These are phyloP conservation scores for Papilio polyxenes DNA, from an alignment of 1,140 invertebrate species.

Conservation along the genomic window DNA sequence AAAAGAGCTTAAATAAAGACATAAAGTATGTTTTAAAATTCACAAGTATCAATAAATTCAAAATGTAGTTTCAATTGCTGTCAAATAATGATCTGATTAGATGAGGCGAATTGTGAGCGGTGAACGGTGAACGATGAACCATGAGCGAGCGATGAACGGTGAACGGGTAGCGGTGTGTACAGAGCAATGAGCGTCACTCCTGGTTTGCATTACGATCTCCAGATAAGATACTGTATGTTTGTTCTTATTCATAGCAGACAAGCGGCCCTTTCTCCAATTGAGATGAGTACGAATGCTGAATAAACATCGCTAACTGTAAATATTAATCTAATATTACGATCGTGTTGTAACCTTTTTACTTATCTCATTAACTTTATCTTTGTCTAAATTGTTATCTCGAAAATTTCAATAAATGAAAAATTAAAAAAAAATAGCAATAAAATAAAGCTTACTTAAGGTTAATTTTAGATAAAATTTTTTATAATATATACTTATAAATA, in stretches of 20 bases:
- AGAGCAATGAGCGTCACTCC: slow-evolving; percentile 6
- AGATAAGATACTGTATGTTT: slow-evolving; percentile 29
- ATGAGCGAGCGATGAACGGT: neutral
- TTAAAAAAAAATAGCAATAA: neutral
- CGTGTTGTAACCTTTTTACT: neutral
- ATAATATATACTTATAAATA: too few species aligned
- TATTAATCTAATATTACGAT: slow-evolving; percentile 12
- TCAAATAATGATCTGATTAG: slow-evolving; percentile 9
- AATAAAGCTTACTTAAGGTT: neutral
- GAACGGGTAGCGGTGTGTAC: neutral
- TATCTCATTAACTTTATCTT: neutral
- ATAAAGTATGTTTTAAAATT: neutral
- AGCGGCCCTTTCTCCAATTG: slow-evolving; percentile 21
- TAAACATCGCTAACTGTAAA: slow-evolving; percentile 7
- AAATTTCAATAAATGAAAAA: neutral
- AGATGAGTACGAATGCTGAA: slow-evolving; percentile 2
- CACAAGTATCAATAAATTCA: neutral
- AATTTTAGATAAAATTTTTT: neutral
- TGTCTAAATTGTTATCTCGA: neutral
- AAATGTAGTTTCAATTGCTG: neutral
- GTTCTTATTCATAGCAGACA: slow-evolving; percentile 26
- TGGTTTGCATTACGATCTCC: slow-evolving; percentile 21
- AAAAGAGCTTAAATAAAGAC: neutral
- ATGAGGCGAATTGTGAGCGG: slow-evolving; percentile 1
- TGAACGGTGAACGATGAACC: neutral